phyloP scores from a whole-genome alignment of 1,140 invertebrate species.

The Drosophila willistoni region DNA sequence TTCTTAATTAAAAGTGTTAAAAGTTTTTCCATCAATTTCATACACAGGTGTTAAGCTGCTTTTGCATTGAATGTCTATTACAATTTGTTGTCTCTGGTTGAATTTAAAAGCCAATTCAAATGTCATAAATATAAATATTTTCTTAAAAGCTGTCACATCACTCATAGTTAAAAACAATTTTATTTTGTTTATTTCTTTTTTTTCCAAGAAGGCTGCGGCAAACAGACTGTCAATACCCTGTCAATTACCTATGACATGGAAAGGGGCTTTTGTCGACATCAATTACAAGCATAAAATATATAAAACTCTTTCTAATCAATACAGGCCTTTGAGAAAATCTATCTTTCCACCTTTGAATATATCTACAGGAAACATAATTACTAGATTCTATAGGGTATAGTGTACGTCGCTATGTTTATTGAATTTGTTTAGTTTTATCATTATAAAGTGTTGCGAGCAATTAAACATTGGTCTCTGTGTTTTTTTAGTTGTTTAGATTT shows the following conservation, averaged over 20 bases:
- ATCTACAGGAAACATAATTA: too few relatives aligned
- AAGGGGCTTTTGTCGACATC: too few relatives aligned
- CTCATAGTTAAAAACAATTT: constrained; percentile 49
- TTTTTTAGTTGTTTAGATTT: constrained; percentile 42
- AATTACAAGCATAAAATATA: too few relatives aligned
- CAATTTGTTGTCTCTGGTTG: constrained; percentile 20
- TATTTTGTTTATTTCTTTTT: constrained; percentile 10
- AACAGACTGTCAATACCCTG: constrained; percentile 21
- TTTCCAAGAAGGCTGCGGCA: not conserved
- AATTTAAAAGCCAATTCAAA: constrained; percentile 73
- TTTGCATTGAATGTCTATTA: constrained; percentile 53
- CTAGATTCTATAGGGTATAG: too few relatives aligned
- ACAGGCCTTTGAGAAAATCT: too few relatives aligned
- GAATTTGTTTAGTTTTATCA: not conserved
- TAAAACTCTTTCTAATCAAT: too few relatives aligned
- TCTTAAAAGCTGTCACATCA: constrained; percentile 67
- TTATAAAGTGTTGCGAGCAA: constrained; percentile 19
- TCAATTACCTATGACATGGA: too few relatives aligned
- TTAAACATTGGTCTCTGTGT: constrained; percentile 37
- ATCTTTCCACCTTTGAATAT: too few relatives aligned
- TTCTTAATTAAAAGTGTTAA: constrained; percentile 67
- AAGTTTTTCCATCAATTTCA: constrained; percentile 61
- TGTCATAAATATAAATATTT: constrained; percentile 74
- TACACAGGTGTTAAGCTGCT: constrained; percentile 47
- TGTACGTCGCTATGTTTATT: too few relatives aligned